Conservation (phyloP, 2,113 vertebrate species). For the Pterophyllum scalare region DNA sequence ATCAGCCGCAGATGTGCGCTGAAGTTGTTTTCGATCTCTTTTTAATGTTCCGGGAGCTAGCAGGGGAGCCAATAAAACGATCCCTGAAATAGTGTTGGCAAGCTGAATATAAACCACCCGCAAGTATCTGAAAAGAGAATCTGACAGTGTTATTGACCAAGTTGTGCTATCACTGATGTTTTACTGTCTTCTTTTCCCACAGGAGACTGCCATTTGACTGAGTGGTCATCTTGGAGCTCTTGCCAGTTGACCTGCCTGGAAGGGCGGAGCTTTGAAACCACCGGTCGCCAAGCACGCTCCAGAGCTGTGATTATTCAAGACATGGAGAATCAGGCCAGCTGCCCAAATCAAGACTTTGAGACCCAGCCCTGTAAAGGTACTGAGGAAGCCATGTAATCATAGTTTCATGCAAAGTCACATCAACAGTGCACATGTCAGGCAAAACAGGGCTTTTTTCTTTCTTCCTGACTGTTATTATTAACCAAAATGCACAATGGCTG, state of each 20-base stretch:
- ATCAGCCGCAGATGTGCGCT: slow-evolving; percentile 46
- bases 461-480: background rate
- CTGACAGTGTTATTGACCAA: slow-evolving; percentile 13
- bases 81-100: slow-evolving; percentile 28
- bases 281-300: slow-evolving; percentile 89
- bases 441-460: background rate
- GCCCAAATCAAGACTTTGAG: slow-evolving; percentile 89
- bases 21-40: slow-evolving; percentile 50
- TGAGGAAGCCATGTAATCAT: background rate
- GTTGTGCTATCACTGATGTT: background rate
- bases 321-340: slow-evolving; percentile 87
- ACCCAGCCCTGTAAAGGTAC: slow-evolving; percentile 92
- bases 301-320: slow-evolving; percentile 88
- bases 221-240: slow-evolving; percentile 96
- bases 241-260: slow-evolving; percentile 95
- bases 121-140: slow-evolving; percentile 14
- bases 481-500: background rate
- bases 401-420: background rate
- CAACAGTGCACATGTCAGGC: background rate
- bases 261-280: slow-evolving; percentile 91
- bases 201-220: slow-evolving; percentile 96
- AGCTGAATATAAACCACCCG: slow-evolving; percentile 36
- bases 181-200: background rate
- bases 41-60: slow-evolving; percentile 57
- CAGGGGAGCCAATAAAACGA: slow-evolving; percentile 53